Evolutionary conservation across 2,113 vertebrate genomes (phyloP), one percentile per base, ranked within the genome.

Genomic region (Lycaon pictus): DNA sequence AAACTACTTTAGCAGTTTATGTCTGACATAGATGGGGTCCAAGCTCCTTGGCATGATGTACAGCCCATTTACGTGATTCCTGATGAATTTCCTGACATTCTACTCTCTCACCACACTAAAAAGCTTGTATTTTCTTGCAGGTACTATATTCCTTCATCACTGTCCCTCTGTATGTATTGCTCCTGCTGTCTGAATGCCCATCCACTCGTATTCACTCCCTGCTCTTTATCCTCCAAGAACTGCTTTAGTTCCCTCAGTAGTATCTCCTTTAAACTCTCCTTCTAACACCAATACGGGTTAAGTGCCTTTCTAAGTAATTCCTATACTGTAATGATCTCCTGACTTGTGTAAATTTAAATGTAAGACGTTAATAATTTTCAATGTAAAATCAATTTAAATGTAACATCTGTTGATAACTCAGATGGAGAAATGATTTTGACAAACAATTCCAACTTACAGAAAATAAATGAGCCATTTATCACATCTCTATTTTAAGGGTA

Each of bases 381-480:
- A 17, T 51, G 74, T 20, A 35, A 35, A 32, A 37, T 48, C 19
- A 91, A 88, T 60, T 90, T 90, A 92, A 96, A 79, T 60, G 11
- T 22, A 92, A 86, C 80, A 82, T 48, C 22, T 79, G 35, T 43
- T 43, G 37, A 93, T 32, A 48, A 95, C 23, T 9, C 11, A 88
- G 92, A 60, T 35, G 23, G 80, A 94, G 95, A 87, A 95, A 74
- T 69, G 48, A 93, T 91, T 92, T 32, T 93, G 23, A 91, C 19
- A 60, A 79, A 58, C 2, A 92, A 58, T 58, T 94, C 7, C 43
- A 96, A 94, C 22, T 87, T 79, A 85, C 0, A 72, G 53, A 94
- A 76, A 92, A 83, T 1, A 58, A 48, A 35, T 93, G 27, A 93
- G 43, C 8, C 67, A 90, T 17, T 62, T 93, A 20, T n/a, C 17